Base-by-base conservation (phyloP, 2,113 vertebrate species). In the Octodon degus region DNA sequence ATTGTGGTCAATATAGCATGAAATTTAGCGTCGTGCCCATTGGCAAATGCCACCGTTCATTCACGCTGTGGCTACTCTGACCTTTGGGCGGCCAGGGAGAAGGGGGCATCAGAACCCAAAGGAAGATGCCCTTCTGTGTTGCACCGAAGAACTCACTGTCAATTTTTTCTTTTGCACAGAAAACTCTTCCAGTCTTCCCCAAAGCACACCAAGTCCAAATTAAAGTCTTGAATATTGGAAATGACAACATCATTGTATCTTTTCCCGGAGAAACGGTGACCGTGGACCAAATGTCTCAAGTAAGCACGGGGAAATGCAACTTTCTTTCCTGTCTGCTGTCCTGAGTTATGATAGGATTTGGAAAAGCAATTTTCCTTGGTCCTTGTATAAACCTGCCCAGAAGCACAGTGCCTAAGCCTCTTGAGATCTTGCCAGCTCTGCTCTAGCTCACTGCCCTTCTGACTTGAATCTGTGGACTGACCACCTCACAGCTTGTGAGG, bases 161-260 rank as follows among this genome's bases (percentile, higher is more conserved):
- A 19, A 2, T 60, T 53, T 63, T 58, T 24, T 62, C 3, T 95
- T 94, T 91, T 85, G 2, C 89, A 79, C 97, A 99, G 99, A 99
- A 99, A 98, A 99, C 99, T 25, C 96, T 99, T 70, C 99, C 99
- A 27, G 97, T 93, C 74, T 99, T 99, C 95, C 99, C 99, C 76
- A 89, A 96, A 13, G 92, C 90, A 85, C 97, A 96, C 1, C 98
- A 99, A 97, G 58, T 97, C 85, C 99, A 99, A 98, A 17, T 99
- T n/a, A 99, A 98, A 97, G 74, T 99, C 93, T 72, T 99, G 63
- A 99, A 99, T 97, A 97, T 99, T 88, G 99, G 97, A 43, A 77
- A 10, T 58, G 0, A 0, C 10, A 13, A 0, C 30, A 63, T 97
- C 82, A 70, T 0, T 0, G 0, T 96, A 37, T 58, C 5, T 92